Conservation (phyloP, 2,888 invertebrate species). For the Metalampra italica region DNA sequence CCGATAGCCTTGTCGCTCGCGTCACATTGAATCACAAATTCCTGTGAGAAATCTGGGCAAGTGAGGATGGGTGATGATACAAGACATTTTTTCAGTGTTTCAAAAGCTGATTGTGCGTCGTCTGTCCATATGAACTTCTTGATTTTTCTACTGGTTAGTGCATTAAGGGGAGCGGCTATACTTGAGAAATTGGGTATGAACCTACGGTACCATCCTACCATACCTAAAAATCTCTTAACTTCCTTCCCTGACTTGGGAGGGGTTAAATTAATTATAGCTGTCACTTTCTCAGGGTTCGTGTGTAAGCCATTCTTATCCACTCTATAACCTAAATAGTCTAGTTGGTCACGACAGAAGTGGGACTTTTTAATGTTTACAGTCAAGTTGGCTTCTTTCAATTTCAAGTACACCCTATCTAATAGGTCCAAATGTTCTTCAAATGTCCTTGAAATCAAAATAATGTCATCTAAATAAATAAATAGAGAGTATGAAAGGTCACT, state of each 20-base stretch:
- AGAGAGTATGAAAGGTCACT: conserved; percentile 20
- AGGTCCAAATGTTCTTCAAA: conserved; percentile 22
- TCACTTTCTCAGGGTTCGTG: conserved; percentile 24
- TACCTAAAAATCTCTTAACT: conserved; percentile 20
- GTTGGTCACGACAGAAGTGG: conserved; percentile 14
- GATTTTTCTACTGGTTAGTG: conserved; percentile 19
- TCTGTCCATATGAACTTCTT: conserved; percentile 16
- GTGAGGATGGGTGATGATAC: conserved; percentile 11
- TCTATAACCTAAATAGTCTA: conserved; percentile 20
- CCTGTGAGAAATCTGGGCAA: conserved; percentile 9
- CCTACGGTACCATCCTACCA: conserved; percentile 22
- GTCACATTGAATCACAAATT: conserved; percentile 17
- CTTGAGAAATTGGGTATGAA: conserved; percentile 23
- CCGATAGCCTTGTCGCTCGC: conserved; percentile 18
- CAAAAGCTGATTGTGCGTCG: neutral
- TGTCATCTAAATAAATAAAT: conserved; percentile 24
- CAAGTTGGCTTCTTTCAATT: conserved; percentile 17
- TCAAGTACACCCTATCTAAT: conserved; percentile 15
- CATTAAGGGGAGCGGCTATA: conserved; percentile 21
- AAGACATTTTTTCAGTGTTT: neutral
- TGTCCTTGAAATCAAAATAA: conserved; percentile 14
- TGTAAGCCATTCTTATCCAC: conserved; percentile 26
- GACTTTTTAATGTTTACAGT: conserved; percentile 18
- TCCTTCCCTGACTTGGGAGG: conserved; percentile 19
- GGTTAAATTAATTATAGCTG: conserved; percentile 20